Evolutionary conservation across 2,113 vertebrate genomes (phyloP).

Genomic region (Macquaria ambigua): DNA sequence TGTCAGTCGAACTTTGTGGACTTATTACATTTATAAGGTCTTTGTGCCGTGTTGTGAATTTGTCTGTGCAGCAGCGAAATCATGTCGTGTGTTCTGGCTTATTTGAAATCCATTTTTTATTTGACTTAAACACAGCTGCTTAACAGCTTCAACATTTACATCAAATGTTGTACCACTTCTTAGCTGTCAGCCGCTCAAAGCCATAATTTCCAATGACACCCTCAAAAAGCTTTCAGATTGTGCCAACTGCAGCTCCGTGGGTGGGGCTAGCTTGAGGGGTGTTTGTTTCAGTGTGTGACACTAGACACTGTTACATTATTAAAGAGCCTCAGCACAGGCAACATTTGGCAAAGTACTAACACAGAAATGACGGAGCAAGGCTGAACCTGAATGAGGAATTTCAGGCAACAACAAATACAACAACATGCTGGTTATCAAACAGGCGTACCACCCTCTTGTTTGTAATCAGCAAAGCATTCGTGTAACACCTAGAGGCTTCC

Average conservation of each 20-base stretch:
- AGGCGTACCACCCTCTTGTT: background rate
- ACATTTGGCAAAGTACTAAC: conserved; percentile 41
- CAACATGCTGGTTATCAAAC: background rate
- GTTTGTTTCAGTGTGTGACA: conserved; percentile 69
- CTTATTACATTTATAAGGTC: background rate
- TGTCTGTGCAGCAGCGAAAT: background rate
- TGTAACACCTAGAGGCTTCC: background rate
- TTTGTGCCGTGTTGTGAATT: background rate
- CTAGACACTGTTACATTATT: conserved; percentile 70
- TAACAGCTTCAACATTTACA: conserved; percentile 24
- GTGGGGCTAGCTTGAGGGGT: conserved; percentile 61
- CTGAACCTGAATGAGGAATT: conserved; percentile 26
- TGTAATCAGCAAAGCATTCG: background rate
- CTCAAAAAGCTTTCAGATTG: conserved; percentile 58
- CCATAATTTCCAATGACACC: conserved; percentile 43
- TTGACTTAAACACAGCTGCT: conserved; percentile 23
- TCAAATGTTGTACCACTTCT: conserved; percentile 19
- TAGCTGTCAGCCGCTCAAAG: conserved; percentile 29
- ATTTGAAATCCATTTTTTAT: conserved; percentile 3
- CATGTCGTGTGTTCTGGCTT: background rate
- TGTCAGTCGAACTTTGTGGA: conserved; percentile 6
- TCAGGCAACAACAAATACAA: conserved; percentile 12
- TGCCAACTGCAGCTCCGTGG: conserved; percentile 60
- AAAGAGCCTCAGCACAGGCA: conserved; percentile 39
- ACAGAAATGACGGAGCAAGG: conserved; percentile 42